These are phyloP conservation scores for Oncopeltus fasciatus DNA, from an alignment of 1,140 invertebrate genomes.

Conservation along the genomic window DNA sequence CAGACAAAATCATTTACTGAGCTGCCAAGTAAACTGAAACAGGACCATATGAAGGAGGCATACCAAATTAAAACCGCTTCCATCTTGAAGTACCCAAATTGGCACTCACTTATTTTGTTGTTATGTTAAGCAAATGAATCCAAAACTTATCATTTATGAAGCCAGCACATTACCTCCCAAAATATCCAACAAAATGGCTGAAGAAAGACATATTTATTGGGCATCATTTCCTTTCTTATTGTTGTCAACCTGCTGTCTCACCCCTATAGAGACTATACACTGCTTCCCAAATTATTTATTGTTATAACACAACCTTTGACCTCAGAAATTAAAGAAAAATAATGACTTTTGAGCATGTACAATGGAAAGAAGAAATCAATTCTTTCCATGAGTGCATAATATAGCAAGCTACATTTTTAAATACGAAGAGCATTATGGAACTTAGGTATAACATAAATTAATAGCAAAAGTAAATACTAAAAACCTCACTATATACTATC, in stretches of 20 bases:
- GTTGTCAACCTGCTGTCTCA: slow-evolving; percentile 7
- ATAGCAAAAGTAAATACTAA: no score
- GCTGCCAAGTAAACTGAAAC: slow-evolving; percentile 1
- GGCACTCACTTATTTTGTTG: background rate
- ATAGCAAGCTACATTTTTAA: no score
- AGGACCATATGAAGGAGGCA: background rate
- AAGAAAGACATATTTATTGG: background rate
- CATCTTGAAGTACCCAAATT: background rate
- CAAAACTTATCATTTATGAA: no score
- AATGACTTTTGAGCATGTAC: no score
- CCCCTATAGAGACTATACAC: slow-evolving; percentile 1
- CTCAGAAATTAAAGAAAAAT: no score
- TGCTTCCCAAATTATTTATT: background rate
- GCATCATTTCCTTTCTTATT: slow-evolving; percentile 5
- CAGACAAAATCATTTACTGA: slow-evolving; percentile 3
- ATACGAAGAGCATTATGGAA: no score
- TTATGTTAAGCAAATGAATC: background rate
- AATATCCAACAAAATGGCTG: background rate
- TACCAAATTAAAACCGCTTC: background rate
- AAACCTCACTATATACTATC: no score
- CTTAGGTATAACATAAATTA: no score
- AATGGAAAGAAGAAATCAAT: no score
- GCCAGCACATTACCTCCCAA: slow-evolving; percentile 8
- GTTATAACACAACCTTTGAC: no score
- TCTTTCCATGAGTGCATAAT: no score